Percentiles rank a stretch among this genome's conserved stretches.
phyloP scores from a whole-genome alignment of 2,113 vertebrate genomes.

The Phalacrocorax aristotelis region DNA sequence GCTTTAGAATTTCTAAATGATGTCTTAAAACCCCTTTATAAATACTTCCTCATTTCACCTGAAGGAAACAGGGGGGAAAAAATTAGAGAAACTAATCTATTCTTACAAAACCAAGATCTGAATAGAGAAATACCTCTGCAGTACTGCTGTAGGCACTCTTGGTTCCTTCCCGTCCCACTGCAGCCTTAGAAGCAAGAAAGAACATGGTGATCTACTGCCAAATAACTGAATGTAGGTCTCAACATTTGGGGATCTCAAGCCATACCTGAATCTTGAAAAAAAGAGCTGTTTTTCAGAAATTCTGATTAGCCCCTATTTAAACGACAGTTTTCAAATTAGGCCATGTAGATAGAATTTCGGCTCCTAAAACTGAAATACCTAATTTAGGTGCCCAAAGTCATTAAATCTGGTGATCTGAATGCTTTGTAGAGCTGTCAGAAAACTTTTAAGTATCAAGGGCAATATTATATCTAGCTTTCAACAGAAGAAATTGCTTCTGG shows the following conservation, averaged over 20 bases:
- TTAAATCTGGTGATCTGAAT: background rate
- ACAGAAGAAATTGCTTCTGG: background rate
- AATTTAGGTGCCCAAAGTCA: background rate
- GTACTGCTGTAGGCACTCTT: background rate
- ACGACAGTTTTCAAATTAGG: background rate
- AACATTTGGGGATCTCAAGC: background rate
- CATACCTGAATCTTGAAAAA: background rate
- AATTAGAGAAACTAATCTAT: background rate
- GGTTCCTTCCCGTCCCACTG: background rate
- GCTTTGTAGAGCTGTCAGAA: background rate
- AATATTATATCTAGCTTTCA: background rate
- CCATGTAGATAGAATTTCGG: background rate
- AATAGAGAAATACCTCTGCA: background rate
- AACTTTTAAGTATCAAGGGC: background rate
- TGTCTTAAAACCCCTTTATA: background rate
- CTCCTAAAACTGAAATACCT: background rate
- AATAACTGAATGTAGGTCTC: background rate
- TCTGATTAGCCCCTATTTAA: background rate
- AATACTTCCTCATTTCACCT: background rate
- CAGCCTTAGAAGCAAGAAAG: background rate
- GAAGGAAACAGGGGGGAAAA: fast-evolving
- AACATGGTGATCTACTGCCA: background rate
- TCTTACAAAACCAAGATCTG: background rate
- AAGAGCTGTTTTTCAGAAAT: background rate
- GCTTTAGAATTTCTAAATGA: background rate